Percentiles rank a stretch among this genome's conserved stretches.
phyloP scores from a whole-genome alignment of 23 tunicate genomes.

The Trididemnum miniatum region DNA sequence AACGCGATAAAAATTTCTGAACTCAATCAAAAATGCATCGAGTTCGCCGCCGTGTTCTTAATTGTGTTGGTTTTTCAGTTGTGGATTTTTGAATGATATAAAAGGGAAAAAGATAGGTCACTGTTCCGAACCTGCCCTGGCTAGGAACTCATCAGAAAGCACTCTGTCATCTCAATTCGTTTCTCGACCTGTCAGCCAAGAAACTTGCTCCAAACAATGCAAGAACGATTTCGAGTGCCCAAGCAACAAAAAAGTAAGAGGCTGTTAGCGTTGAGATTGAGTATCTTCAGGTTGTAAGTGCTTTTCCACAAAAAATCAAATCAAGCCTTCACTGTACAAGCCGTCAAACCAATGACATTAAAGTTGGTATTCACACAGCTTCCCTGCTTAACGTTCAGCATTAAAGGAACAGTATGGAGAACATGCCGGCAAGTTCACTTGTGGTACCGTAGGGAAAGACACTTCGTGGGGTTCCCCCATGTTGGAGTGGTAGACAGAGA shows the following conservation, averaged over 20 bases:
- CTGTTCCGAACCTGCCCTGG: conserved; percentile 48
- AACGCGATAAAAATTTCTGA: no score
- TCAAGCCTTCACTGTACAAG: no score
- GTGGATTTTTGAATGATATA: conserved; percentile 70
- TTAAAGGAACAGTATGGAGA: no score
- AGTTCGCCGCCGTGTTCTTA: no score
- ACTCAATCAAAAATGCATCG: no score
- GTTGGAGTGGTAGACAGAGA: no score
- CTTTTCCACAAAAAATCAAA: no score
- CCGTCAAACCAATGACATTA: neutral
- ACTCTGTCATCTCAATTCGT: neutral
- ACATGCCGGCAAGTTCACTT: no score
- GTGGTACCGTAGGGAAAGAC: no score
- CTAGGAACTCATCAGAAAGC: neutral
- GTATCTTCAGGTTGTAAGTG: no score
- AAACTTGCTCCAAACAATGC: conserved; percentile 34
- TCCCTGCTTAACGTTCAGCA: neutral
- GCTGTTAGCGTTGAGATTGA: neutral
- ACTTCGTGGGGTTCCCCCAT: no score
- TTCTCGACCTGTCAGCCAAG: neutral
- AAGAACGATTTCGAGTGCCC: conserved; percentile 40
- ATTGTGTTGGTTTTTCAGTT: conserved; percentile 57
- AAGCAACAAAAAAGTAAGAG: conserved; percentile 43
- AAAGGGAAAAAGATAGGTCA: conserved; percentile 58
- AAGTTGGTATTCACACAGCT: neutral